Base-by-base conservation (phyloP, 2,888 invertebrate genomes). In the Zonitis immaculata region DNA sequence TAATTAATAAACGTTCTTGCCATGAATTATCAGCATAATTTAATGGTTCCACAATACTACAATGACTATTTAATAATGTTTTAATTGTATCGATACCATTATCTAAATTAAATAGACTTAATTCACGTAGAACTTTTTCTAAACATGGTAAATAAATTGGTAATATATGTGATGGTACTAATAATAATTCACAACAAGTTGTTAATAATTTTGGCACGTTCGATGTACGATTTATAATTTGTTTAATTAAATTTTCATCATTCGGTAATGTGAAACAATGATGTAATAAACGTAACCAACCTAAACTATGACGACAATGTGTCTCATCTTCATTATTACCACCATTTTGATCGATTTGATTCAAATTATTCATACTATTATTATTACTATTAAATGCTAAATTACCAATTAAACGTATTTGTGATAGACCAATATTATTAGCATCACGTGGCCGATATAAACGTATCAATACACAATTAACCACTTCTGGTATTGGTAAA, bases 361-460 rank as follows among this genome's bases (percentile, higher is more conserved):
- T 35, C 8, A 35, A 35, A 16, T 32, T 12, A 27, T 1, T 27
- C 1, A 1, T 6, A 30, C 12, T 49, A 47, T 66, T 67, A 22
- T 58, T 64, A 66, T 72, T 72, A n/a, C 81, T 81, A n/a, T 83
- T 82, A 73, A 94, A 94, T 1, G 92, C 91, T 4, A 92, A 89
- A 54, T 87, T 88, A 0, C 93, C 95, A 42, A 95, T 77, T 46
- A 96, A 77, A 3, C 89, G 81, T 59, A 96, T 86, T 77, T 95
- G 94, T 55, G 93, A 85, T 39, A 96, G 78, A 5, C 95, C 94
- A 72, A 95, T 88, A 68, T 89, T 93, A 63, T 87, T 86, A n/a
- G 91, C 90, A 68, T 95, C 95, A 28, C 90, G 80, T 0, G 95
- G 95, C 71, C 91, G 89, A 74, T 90, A 91, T 18, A 88, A 76